phyloP scores from a whole-genome alignment of 2,113 vertebrate genomes.

The Diadophis punctatus region DNA sequence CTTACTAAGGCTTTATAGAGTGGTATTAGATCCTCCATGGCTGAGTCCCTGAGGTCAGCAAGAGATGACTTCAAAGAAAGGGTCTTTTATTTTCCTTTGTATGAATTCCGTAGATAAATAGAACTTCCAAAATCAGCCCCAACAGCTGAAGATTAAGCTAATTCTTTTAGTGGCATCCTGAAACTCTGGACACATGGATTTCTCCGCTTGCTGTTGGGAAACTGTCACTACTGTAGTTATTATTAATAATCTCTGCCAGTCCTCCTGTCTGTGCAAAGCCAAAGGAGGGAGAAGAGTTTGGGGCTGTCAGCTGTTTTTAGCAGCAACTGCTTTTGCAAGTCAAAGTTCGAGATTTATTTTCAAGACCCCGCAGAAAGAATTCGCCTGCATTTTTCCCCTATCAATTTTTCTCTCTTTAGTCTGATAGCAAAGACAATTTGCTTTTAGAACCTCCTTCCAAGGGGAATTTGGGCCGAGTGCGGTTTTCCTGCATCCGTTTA shows the following conservation, averaged over 20 bases:
- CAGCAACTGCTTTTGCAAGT: background rate
- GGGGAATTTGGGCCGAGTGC: background rate
- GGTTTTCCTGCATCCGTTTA: background rate
- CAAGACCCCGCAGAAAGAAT: background rate
- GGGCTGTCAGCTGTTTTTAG: background rate
- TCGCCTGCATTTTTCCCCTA: background rate
- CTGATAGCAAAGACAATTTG: background rate
- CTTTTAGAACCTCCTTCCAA: background rate
- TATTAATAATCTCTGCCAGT: background rate
- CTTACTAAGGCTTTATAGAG: no score
- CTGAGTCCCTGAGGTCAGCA: no score
- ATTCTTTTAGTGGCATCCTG: background rate
- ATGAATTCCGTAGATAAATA: background rate
- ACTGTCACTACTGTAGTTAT: background rate
- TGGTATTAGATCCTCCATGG: no score
- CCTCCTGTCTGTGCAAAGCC: background rate
- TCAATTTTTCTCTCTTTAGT: background rate
- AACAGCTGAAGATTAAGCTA: background rate
- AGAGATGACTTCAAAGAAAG: no score
- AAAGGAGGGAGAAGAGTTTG: background rate
- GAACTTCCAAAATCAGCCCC: background rate
- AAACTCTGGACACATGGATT: background rate
- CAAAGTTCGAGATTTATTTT: background rate
- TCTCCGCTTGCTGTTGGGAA: background rate
- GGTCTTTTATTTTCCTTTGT: no score